A percentile compares a stretch with the other conserved stretches of the same genome.
Evolutionary conservation across 2,113 vertebrate genomes (phyloP).

Genomic region (Haemorhous mexicanus): DNA sequence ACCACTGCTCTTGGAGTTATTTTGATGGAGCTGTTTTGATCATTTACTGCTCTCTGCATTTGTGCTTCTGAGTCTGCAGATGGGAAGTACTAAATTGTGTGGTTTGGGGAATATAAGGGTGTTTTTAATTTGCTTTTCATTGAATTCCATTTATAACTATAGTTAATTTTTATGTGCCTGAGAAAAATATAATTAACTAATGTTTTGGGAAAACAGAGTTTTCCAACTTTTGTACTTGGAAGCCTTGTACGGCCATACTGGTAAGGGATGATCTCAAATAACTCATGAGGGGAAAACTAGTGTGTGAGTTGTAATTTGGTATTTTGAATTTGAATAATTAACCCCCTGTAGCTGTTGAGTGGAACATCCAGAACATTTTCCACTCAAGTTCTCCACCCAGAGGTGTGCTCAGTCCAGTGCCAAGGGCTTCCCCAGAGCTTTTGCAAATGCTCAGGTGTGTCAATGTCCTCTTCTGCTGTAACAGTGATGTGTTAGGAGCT

Average conservation of each 20-base stretch:
- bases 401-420: fast-evolving
- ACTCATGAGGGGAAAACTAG: background rate
- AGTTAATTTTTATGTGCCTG: background rate
- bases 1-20: background rate
- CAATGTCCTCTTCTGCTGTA: background rate
- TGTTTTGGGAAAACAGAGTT: constrained; percentile 5
- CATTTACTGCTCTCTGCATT: background rate
- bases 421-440: background rate
- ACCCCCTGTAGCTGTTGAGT: background rate
- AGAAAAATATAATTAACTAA: background rate
- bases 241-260: background rate
- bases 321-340: background rate
- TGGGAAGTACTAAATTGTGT: background rate
- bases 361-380: background rate
- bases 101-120: background rate
- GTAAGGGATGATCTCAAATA: background rate
- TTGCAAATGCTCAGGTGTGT: background rate
- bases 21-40: background rate
- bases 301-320: background rate
- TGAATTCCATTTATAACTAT: background rate
- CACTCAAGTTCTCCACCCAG: background rate
- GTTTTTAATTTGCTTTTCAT: background rate
- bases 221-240: background rate
- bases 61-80: background rate
- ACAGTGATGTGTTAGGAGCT: background rate